phyloP scores from a whole-genome alignment of 1,140 invertebrate genomes.

The Latrodectus geometricus region DNA sequence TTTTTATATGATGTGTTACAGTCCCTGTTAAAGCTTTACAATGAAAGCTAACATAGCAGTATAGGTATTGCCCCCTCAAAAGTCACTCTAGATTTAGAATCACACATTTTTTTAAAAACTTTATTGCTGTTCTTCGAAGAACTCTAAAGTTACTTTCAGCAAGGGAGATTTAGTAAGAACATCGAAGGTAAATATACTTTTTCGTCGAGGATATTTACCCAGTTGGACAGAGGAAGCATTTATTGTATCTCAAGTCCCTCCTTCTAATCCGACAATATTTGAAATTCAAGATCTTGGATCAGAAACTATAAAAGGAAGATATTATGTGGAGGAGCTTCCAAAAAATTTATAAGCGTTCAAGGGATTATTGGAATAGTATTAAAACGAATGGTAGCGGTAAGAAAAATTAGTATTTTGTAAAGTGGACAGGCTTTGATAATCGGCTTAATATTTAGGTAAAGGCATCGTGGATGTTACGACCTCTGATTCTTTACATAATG shows the following conservation, averaged over 20 bases:
- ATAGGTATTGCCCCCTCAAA: not conserved
- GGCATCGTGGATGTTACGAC: too few relatives aligned
- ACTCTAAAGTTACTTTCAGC: not conserved
- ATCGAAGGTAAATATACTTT: not conserved
- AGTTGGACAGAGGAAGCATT: slow-evolving; percentile 21
- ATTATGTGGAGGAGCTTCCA: slow-evolving; percentile 1
- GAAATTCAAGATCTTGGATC: not conserved
- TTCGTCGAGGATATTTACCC: slow-evolving; percentile 10
- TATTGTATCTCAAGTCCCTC: not conserved
- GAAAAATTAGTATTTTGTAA: too few relatives aligned
- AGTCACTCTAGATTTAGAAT: not conserved
- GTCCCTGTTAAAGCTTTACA: not conserved
- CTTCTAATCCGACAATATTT: not conserved
- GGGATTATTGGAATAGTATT: not conserved
- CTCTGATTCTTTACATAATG: slow-evolving; percentile 2
- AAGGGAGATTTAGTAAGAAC: slow-evolving; percentile 9
- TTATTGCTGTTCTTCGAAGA: slow-evolving; percentile 1
- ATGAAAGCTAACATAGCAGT: slow-evolving; percentile 1
- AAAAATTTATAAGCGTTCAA: not conserved
- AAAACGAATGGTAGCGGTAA: too few relatives aligned
- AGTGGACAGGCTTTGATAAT: too few relatives aligned
- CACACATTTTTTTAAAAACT: slow-evolving; percentile 7
- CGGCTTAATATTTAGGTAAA: too few relatives aligned
- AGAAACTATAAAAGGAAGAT: not conserved
- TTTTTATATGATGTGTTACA: slow-evolving; percentile 24